These are phyloP conservation scores for Cataglyphis livida DNA, from an alignment of 2,888 invertebrate species.

Conservation along the genomic window DNA sequence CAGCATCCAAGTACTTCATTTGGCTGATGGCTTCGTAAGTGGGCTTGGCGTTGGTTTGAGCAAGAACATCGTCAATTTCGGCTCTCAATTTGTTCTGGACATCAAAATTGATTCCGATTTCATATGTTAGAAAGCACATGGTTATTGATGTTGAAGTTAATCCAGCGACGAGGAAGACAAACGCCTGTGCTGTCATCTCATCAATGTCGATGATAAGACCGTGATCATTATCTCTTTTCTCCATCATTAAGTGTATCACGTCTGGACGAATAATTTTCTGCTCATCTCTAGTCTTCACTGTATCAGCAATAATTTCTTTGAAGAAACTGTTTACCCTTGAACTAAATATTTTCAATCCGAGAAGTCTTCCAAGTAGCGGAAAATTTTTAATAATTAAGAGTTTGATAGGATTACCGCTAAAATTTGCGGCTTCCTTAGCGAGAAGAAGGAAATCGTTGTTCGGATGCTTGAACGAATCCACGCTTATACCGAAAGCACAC, in stretches of 20 bases:
- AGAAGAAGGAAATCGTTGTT: conserved; percentile 63
- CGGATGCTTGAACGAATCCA: conserved; percentile 75
- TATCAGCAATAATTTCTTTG: conserved; percentile 13
- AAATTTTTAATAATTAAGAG: neutral
- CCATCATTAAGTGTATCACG: conserved; percentile 88
- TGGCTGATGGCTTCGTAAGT: conserved; percentile 84
- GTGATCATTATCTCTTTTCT: conserved; percentile 78
- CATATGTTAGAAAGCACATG: conserved; percentile 74
- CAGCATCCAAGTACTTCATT: conserved; percentile 87
- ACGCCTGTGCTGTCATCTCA: conserved; percentile 86
- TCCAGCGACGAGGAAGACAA: conserved; percentile 76
- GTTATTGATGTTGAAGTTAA: conserved; percentile 76
- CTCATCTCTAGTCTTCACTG: conserved; percentile 73
- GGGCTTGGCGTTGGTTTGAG: neutral
- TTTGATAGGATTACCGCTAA: neutral
- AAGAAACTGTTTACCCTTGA: neutral
- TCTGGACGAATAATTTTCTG: conserved; percentile 85
- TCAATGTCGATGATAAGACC: conserved; percentile 61
- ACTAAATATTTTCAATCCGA: neutral
- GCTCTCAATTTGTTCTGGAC: conserved; percentile 85
- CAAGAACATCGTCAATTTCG: conserved; percentile 79
- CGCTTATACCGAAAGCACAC: conserved; percentile 75
- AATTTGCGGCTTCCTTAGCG: conserved; percentile 12
- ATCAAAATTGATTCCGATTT: conserved; percentile 82
- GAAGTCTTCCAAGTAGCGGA: neutral